A percentile compares a stretch with the other conserved stretches of the same genome.
phyloP scores from a whole-genome alignment of 2,888 invertebrate genomes.

The Ophioninae sp. region DNA sequence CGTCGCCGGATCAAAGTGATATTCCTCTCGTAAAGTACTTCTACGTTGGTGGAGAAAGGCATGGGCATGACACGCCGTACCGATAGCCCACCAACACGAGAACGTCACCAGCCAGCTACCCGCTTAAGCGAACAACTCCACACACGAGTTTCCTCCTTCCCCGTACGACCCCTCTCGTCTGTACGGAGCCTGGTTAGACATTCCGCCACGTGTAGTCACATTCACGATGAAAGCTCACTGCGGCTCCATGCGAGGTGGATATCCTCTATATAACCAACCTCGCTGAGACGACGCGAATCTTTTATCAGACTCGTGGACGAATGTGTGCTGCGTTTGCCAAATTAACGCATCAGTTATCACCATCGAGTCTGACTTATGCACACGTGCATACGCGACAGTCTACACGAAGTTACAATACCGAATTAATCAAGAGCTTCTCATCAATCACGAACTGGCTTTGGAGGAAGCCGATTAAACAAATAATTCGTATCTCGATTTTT shows the following conservation, averaged over 20 bases:
- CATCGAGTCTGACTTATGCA: background rate
- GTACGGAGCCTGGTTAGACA: constrained; percentile 8
- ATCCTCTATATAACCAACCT: constrained; percentile 5
- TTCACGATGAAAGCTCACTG: constrained; percentile 26
- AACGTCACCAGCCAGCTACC: constrained; percentile 60
- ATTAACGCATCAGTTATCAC: constrained; percentile 9
- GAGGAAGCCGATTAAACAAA: background rate
- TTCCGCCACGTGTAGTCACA: constrained; percentile 51
- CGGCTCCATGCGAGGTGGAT: background rate
- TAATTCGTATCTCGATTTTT: background rate
- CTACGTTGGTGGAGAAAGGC: constrained; percentile 65
- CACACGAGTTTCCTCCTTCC: constrained; percentile 12
- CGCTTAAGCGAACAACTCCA: constrained; percentile 61
- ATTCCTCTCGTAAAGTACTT: constrained; percentile 76
- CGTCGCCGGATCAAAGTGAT: constrained; percentile 79
- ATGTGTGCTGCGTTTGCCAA: constrained; percentile 42
- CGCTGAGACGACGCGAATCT: constrained; percentile 55
- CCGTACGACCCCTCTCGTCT: constrained; percentile 15
- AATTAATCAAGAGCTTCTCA: background rate
- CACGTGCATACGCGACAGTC: background rate
- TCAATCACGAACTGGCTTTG: background rate
- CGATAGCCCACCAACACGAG: constrained; percentile 24
- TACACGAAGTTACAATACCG: background rate
- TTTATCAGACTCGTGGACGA: constrained; percentile 55
- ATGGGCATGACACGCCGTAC: constrained; percentile 34